These are phyloP conservation scores for Limnephilus marmoratus DNA, from an alignment of 2,888 invertebrate genomes.

Conservation along the genomic window DNA sequence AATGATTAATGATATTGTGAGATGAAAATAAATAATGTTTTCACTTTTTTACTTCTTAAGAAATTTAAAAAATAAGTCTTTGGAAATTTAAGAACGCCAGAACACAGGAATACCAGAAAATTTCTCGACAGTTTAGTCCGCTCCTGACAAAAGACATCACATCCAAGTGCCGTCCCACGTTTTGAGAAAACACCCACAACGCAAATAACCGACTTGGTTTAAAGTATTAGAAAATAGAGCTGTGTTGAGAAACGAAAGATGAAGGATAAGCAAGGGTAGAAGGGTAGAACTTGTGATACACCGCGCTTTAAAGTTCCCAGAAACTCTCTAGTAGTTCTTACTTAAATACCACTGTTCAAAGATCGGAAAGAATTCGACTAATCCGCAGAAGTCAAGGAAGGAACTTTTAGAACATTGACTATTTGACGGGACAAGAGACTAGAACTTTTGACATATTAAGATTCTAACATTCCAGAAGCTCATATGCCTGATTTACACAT, in stretches of 20 bases:
- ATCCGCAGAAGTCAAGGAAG: neutral
- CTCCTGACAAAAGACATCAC: neutral
- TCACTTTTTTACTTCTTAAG: too few relatives aligned
- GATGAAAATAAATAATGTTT: too few relatives aligned
- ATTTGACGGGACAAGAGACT: neutral
- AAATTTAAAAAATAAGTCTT: too few relatives aligned
- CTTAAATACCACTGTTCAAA: neutral
- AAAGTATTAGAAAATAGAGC: neutral
- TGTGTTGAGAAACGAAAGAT: neutral
- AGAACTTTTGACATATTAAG: neutral
- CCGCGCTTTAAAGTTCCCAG: neutral
- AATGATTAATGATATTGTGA: too few relatives aligned
- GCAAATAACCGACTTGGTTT: neutral
- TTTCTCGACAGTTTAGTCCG: neutral
- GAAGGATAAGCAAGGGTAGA: neutral
- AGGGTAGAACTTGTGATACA: neutral
- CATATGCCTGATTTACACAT: too few relatives aligned
- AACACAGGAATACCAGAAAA: neutral
- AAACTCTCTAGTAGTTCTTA: neutral
- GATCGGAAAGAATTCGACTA: neutral
- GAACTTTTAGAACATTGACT: neutral
- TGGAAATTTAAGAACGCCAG: too few relatives aligned
- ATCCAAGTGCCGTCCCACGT: neutral
- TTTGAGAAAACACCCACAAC: neutral
- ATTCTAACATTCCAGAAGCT: too few relatives aligned